Evolutionary conservation across 2,113 vertebrate genomes (phyloP).

Genomic region (Pardalotus punctatus): DNA sequence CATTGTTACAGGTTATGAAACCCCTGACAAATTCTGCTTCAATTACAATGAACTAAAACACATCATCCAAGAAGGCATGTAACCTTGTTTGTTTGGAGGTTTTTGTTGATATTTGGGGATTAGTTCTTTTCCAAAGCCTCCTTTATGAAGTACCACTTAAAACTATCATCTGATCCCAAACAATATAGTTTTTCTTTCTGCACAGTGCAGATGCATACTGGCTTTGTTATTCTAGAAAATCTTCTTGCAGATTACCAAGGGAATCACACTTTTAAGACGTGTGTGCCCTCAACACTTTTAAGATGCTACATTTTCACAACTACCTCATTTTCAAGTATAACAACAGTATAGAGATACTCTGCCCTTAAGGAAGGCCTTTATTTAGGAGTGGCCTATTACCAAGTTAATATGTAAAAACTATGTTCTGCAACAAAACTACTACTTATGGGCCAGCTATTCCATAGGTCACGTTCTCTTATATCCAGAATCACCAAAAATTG

Average conservation of each 20-base stretch:
- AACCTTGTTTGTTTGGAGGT: neutral
- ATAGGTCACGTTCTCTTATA: rapidly evolving
- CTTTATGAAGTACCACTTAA: neutral
- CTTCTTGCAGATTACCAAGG: neutral
- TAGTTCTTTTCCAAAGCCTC: neutral
- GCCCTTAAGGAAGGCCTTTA: neutral
- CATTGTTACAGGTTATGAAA: neutral
- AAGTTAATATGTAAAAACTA: neutral
- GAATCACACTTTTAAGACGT: neutral
- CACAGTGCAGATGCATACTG: neutral
- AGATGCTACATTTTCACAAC: neutral
- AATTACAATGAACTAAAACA: neutral
- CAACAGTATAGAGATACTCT: neutral
- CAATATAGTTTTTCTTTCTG: neutral
- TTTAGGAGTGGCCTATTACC: neutral
- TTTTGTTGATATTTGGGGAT: neutral
- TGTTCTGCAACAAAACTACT: neutral
- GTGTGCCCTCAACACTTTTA: neutral
- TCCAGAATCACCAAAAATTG: neutral
- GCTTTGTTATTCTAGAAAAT: neutral
- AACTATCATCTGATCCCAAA: neutral
- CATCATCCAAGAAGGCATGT: neutral
- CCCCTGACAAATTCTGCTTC: neutral
- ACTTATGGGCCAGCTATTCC: neutral
- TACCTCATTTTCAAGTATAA: neutral